Evolutionary conservation across 2,797 vertebrate species (phyloP).

Genomic region (Huso huso): DNA sequence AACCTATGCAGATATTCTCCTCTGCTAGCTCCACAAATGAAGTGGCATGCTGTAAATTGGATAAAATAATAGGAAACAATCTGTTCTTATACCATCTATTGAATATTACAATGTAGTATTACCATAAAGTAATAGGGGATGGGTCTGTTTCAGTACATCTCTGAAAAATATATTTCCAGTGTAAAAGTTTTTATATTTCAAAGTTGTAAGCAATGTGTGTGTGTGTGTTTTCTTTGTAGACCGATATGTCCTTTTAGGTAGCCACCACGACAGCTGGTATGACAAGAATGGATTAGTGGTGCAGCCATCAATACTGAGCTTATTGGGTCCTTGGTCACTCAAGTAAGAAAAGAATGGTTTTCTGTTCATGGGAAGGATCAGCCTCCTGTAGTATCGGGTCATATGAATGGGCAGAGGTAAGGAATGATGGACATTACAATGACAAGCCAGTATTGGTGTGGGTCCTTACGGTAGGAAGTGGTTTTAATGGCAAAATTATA

Average conservation of each 20-base stretch:
- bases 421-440: not conserved
- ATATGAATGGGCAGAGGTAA: constrained; percentile 91
- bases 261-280: constrained; percentile 57
- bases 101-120: not conserved
- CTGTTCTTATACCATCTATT: not conserved
- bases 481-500: too few relatives aligned
- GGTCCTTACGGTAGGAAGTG: too few relatives aligned
- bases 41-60: not conserved
- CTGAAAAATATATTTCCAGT: too few relatives aligned
- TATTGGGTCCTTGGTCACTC: constrained; percentile 64
- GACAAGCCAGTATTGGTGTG: too few relatives aligned
- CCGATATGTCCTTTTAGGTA: constrained; percentile 76
- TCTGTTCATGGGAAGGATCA: constrained; percentile 84
- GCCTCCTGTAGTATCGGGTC: constrained; percentile 78
- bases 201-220: not conserved
- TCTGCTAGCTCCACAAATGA: not conserved
- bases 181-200: not conserved
- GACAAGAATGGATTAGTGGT: constrained; percentile 60
- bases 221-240: constrained; percentile 52
- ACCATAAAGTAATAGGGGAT: too few relatives aligned
- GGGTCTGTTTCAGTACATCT: too few relatives aligned
- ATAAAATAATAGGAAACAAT: not conserved
- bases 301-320: constrained; percentile 74
- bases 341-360: constrained; percentile 66
- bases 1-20: not conserved